Percentiles rank a stretch among this genome's conserved stretches.
Evolutionary conservation across 2,888 invertebrate species (phyloP).

Genomic region (Quadroppia sp.): DNA sequence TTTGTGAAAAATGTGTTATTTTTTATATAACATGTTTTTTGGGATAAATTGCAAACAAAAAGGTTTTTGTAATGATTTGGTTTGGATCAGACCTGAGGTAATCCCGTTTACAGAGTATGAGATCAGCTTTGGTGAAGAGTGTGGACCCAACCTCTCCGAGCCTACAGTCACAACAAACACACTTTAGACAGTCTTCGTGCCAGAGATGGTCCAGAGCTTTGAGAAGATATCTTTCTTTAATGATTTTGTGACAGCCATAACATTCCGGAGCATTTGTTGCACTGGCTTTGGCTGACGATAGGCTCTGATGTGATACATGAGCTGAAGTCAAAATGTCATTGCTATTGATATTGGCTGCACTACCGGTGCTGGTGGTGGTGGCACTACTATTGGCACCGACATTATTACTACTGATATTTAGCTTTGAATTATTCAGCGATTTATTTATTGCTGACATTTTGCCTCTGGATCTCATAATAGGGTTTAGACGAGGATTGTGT

Average conservation of each 20-base stretch:
- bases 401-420: conserved; percentile 21
- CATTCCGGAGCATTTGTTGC: conserved; percentile 45
- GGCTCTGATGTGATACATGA: conserved; percentile 25
- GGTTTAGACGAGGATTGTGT: neutral
- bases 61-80: too few relatives aligned
- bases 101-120: conserved; percentile 84
- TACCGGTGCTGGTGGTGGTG: neutral
- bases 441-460: conserved; percentile 38
- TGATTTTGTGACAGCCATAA: conserved; percentile 48
- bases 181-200: conserved; percentile 91
- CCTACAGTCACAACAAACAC: conserved; percentile 85
- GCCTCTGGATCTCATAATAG: conserved; percentile 36
- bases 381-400: conserved; percentile 10
- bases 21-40: too few relatives aligned
- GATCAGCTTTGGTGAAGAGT: conserved; percentile 82
- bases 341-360: conserved; percentile 9
- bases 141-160: conserved; percentile 87
- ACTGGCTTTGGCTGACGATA: conserved; percentile 34
- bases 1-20: too few relatives aligned
- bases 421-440: conserved; percentile 37
- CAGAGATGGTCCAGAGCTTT: conserved; percentile 83
- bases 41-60: too few relatives aligned
- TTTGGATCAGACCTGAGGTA: conserved; percentile 69
- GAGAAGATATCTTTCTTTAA: conserved; percentile 61
- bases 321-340: conserved; percentile 30